Conservation (phyloP, 2,113 vertebrate genomes). For the Syngnathoides biaculeatus region DNA sequence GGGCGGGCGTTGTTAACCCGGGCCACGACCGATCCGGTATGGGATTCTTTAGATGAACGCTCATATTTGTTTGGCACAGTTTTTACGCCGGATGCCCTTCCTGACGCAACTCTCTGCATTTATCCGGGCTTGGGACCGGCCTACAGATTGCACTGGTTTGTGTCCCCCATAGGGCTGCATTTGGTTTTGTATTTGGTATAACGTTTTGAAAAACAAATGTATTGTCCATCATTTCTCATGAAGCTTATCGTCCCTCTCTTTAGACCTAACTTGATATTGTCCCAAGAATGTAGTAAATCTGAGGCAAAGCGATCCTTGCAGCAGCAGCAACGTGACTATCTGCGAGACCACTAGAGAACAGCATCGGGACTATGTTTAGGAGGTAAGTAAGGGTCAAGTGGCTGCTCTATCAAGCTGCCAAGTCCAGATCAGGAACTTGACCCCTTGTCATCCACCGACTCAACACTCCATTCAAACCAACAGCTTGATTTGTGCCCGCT, state of each 20-base stretch:
- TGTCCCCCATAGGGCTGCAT: too few relatives aligned
- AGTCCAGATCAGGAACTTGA: constrained; percentile 58
- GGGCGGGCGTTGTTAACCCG: too few relatives aligned
- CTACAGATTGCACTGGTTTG: too few relatives aligned
- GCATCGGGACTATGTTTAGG: constrained; percentile 81
- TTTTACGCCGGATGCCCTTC: too few relatives aligned
- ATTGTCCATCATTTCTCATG: constrained; percentile 24
- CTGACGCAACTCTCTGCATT: too few relatives aligned
- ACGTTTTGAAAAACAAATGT: constrained; percentile 9
- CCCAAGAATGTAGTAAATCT: constrained; percentile 66
- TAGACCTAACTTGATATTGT: constrained; percentile 52
- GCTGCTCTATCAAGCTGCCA: constrained; percentile 44
- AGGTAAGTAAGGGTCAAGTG: constrained; percentile 48
- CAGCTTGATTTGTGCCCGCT: background rate
- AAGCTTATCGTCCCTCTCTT: constrained; percentile 42
- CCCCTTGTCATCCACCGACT: constrained; percentile 42
- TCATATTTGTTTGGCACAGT: too few relatives aligned
- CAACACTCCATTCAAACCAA: constrained; percentile 2
- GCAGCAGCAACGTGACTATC: constrained; percentile 73
- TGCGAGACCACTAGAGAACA: constrained; percentile 74
- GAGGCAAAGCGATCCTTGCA: constrained; percentile 72
- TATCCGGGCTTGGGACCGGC: too few relatives aligned
- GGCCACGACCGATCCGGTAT: too few relatives aligned
- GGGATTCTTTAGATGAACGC: too few relatives aligned
- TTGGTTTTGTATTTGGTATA: background rate